phyloP scores from a whole-genome alignment of 2,797 vertebrate genomes.

The Enteromius anoplus region DNA sequence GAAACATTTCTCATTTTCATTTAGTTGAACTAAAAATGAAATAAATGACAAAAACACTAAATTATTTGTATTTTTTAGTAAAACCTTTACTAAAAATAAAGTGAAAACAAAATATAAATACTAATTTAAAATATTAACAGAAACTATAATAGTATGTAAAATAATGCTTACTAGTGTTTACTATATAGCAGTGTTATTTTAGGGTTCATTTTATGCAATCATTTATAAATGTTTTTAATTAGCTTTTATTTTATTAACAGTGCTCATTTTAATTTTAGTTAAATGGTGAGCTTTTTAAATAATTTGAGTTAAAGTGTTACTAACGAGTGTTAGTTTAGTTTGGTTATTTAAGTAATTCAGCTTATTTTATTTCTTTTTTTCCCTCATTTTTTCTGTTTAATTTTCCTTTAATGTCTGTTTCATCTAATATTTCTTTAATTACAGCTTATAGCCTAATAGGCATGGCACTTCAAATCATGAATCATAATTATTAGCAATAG shows the following conservation, averaged over 20 bases:
- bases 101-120: neutral
- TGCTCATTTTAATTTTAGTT: neutral
- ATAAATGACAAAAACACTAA: neutral
- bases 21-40: neutral
- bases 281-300: too few relatives aligned
- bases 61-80: neutral
- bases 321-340: neutral
- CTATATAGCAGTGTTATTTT: neutral
- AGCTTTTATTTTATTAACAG: neutral
- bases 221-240: neutral
- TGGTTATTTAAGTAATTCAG: neutral
- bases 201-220: neutral
- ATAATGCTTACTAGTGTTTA: neutral
- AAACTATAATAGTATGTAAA: neutral
- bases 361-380: neutral
- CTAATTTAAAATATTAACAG: neutral
- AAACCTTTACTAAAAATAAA: neutral
- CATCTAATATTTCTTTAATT: neutral
- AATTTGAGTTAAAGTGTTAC: too few relatives aligned
- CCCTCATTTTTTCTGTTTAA: neutral
- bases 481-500: neutral
- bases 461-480: neutral
- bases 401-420: neutral
- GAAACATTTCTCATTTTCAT: neutral
- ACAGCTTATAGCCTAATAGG: neutral